Conservation (phyloP, 2,888 invertebrate species). For the Calliopum simillimum region DNA sequence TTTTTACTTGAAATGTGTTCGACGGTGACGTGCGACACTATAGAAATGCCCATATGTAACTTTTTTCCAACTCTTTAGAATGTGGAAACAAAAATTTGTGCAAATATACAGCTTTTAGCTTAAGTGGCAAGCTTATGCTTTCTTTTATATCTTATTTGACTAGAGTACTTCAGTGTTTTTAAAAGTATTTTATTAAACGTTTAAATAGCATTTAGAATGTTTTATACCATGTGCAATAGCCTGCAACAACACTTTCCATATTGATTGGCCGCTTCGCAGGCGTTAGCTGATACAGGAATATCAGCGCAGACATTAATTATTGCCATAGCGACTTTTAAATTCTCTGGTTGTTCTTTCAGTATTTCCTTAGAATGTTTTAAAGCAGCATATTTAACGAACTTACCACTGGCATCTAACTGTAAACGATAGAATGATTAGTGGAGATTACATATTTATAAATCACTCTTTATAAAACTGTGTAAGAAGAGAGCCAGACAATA, state of each 20-base stretch:
- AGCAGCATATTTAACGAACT: conserved; percentile 48
- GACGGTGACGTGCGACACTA: no score
- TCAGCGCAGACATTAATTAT: conserved; percentile 50
- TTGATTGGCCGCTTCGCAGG: conserved; percentile 58
- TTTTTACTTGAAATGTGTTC: no score
- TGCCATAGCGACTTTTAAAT: conserved; percentile 49
- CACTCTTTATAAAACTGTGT: no score
- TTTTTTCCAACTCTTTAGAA: no score
- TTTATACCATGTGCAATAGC: conserved; percentile 50
- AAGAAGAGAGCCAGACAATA: no score
- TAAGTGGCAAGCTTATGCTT: no score
- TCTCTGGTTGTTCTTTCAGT: conserved; percentile 48
- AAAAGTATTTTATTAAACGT: no score
- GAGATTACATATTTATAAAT: background rate
- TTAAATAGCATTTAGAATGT: conserved; percentile 31
- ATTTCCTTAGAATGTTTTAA: conserved; percentile 48
- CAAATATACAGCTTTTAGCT: no score
- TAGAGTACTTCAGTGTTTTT: no score
- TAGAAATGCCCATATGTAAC: no score
- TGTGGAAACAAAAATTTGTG: no score
- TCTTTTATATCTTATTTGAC: no score
- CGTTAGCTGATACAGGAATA: conserved; percentile 50
- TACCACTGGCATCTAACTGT: conserved; percentile 52
- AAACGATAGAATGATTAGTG: background rate
- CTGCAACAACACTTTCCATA: conserved; percentile 55